Base-by-base conservation (phyloP, 2,888 invertebrate genomes). In the Harpalus rufipes region DNA sequence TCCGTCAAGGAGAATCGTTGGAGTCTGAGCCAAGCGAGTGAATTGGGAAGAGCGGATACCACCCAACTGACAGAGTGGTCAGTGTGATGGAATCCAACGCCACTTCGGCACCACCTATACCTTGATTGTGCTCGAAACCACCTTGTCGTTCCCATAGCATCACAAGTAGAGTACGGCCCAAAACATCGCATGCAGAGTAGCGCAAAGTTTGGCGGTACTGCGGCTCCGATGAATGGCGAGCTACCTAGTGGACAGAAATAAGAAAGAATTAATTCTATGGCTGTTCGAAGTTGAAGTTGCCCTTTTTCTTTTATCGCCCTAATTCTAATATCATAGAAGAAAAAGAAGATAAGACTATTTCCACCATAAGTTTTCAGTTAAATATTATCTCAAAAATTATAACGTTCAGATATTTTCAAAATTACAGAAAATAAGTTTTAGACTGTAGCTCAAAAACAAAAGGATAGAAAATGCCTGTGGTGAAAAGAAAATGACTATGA, bases 71-170 rank as follows among this genome's bases (percentile, higher is more conserved):
- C 88, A 96, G 94, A 90, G 96, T 95, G 39, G 96, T 95, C 86
- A 97, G 93, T 72, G 95, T 94, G 85, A 98, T 92, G 88, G 95
- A 94, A 91, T 97, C 97, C 86, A 98, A 93, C 87, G 95, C 94
- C 87, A 98, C 95, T 91, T 97, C 97, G 0, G 95, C 96, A 68
- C 97, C 97, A 10, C 98, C 97, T 61, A 98, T 92, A 4, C 93
- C 93, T 88, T 92, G 92, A 86, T 97, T 97, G 90, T 97, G 97
- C 89, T 97, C 96, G 91, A 97, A 97, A 2, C 96, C 96, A 85
- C 96, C 95, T 90, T 96, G 96, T 86, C 96, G 94, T 89, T 97
- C 97, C 97, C 98, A 98, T 76, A 98, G 93, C 96, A 97, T 97
- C 81, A 97, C 96, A 87, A 97, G 94, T 87, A 98, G 93, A 86